These are phyloP conservation scores for Argynnis bischoffii DNA, from an alignment of 2,888 invertebrate species.

Conservation along the genomic window DNA sequence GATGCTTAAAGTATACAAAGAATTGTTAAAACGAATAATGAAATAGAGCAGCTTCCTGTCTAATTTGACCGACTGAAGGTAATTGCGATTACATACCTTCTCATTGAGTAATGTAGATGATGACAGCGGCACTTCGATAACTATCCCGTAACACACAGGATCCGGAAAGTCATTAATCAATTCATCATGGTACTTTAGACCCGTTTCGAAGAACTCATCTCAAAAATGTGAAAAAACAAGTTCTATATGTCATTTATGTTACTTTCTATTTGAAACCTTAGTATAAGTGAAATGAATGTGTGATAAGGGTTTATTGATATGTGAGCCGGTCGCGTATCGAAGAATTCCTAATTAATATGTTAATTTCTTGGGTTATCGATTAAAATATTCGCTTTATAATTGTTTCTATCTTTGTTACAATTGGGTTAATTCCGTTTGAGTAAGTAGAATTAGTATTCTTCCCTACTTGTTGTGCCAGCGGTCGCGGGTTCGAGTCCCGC, in stretches of 20 bases:
- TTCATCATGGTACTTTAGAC: constrained; percentile 69
- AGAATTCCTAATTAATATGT: constrained; percentile 27
- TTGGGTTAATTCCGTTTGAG: not conserved
- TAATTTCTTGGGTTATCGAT: constrained; percentile 19
- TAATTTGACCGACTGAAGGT: constrained; percentile 59
- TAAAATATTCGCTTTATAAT: not conserved
- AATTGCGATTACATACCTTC: constrained; percentile 65
- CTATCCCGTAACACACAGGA: constrained; percentile 63
- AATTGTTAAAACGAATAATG: constrained; percentile 28
- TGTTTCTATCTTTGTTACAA: not conserved
- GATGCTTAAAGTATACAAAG: not conserved
- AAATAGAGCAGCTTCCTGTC: constrained; percentile 54
- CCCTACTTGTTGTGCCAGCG: too few relatives aligned
- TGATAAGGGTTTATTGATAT: constrained; percentile 25
- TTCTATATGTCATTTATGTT: constrained; percentile 11
- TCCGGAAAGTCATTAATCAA: constrained; percentile 72
- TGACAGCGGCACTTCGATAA: constrained; percentile 66
- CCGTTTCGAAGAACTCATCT: constrained; percentile 42
- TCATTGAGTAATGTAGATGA: constrained; percentile 66
- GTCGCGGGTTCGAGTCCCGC: too few relatives aligned
- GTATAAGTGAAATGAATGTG: constrained; percentile 17
- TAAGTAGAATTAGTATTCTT: not conserved
- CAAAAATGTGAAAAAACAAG: constrained; percentile 42
- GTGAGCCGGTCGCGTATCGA: constrained; percentile 1
- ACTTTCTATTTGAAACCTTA: constrained; percentile 25